Conservation (phyloP, 53 echinoderm and acorn worm genomes). For the Pentamera pediparva region DNA sequence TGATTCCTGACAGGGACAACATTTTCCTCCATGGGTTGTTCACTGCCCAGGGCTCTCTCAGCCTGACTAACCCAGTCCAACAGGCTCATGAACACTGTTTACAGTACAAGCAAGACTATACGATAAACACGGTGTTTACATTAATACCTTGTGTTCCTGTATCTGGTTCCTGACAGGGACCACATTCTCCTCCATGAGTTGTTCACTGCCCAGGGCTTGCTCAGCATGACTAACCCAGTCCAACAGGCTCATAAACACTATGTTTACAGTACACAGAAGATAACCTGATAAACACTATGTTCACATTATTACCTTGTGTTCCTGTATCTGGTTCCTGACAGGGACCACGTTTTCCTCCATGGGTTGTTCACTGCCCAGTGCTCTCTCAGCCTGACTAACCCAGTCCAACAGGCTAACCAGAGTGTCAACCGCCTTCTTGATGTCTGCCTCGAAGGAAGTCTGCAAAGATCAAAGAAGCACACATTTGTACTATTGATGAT, state of each 20-base stretch:
- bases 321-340: conserved; percentile 68
- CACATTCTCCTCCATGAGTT: conserved; percentile 68
- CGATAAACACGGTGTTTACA: too few relatives aligned
- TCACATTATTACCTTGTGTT: conserved; percentile 96
- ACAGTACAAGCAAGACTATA: too few relatives aligned
- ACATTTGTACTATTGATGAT: neutral
- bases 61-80: conserved; percentile 85
- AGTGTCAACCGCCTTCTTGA: conserved; percentile 54
- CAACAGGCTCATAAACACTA: conserved; percentile 67
- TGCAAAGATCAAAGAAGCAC: conserved; percentile 1
- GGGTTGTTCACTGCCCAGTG: conserved; percentile 77
- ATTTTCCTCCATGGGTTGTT: conserved; percentile 83
- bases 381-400: conserved; percentile 74
- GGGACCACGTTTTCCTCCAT: conserved; percentile 60
- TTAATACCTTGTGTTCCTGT: conserved; percentile 86
- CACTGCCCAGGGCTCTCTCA: conserved; percentile 69
- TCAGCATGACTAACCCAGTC: conserved; percentile 88
- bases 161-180: conserved; percentile 67
- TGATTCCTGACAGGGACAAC: too few relatives aligned
- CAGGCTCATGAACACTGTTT: too few relatives aligned
- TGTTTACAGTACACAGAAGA: too few relatives aligned
- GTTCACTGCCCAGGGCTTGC: conserved; percentile 72
- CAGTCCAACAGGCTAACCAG: conserved; percentile 76
- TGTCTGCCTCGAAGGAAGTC: conserved; percentile 76
- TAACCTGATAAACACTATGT: too few relatives aligned